A percentile compares a stretch with the other conserved stretches of the same genome.
These are phyloP conservation scores for Anolis carolinensis DNA, from an alignment of 2,113 vertebrate genomes.

Conservation along the genomic window DNA sequence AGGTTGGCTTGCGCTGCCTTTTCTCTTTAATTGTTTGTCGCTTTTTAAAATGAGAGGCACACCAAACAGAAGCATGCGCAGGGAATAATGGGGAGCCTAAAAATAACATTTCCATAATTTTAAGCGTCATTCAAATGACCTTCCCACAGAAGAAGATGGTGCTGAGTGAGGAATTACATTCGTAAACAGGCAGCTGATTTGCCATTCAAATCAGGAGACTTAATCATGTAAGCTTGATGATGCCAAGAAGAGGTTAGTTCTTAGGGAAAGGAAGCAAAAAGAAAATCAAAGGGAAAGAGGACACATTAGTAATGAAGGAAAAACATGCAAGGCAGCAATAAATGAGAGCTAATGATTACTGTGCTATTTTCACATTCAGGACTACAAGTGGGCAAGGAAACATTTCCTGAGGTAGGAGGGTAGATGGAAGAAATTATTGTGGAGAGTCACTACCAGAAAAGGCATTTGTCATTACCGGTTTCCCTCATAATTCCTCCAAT, in stretches of 20 bases:
- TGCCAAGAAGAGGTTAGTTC: neutral
- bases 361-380: neutral
- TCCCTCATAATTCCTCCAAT: neutral
- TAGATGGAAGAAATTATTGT: neutral
- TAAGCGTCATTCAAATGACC: conserved; percentile 47
- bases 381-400: neutral
- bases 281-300: neutral
- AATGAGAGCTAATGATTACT: neutral
- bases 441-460: neutral
- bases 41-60: conserved; percentile 41
- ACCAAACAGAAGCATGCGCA: conserved; percentile 43
- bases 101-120: conserved; percentile 23
- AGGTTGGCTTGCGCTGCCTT: neutral
- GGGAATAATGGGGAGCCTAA: conserved; percentile 13
- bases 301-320: neutral
- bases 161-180: conserved; percentile 15
- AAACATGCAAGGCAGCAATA: neutral
- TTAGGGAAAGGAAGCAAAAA: neutral
- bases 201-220: neutral
- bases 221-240: neutral
- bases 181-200: neutral
- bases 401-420: neutral
- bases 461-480: neutral
- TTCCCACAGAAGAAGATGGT: neutral
- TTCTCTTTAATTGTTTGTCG: neutral